Evolutionary conservation across 2,888 invertebrate genomes (phyloP).

Genomic region (Eupithecia vulgata): DNA sequence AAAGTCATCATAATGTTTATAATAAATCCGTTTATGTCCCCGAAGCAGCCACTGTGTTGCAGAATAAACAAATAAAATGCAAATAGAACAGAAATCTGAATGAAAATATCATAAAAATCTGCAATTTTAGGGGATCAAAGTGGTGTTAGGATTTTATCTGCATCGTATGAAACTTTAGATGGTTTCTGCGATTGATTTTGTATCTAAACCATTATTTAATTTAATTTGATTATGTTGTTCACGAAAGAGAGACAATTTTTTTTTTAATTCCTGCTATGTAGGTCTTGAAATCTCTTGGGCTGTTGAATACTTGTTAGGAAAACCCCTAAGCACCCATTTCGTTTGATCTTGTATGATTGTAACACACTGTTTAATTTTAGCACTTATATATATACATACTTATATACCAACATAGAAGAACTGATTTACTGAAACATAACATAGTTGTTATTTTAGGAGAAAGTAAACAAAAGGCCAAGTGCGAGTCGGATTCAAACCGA

Average conservation of each 20-base stretch:
- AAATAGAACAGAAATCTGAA: constrained; percentile 36
- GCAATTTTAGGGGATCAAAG: not conserved
- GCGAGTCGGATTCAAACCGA: not conserved
- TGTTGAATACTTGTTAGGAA: not conserved
- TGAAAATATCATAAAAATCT: constrained; percentile 6
- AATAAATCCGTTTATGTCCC: constrained; percentile 45
- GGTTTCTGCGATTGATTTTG: not conserved
- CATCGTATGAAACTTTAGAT: not conserved
- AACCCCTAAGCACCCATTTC: not conserved
- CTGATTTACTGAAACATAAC: not conserved
- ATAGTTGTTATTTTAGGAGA: not conserved
- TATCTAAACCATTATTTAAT: not conserved
- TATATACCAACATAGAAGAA: no score
- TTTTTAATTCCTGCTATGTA: not conserved
- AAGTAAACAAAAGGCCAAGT: not conserved
- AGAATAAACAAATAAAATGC: constrained; percentile 42
- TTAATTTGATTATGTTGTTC: no score
- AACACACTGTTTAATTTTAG: not conserved
- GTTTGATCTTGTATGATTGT: not conserved
- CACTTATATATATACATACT: no score
- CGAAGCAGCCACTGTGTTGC: constrained; percentile 39
- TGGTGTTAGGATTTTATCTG: not conserved
- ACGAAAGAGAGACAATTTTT: not conserved
- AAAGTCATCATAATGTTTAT: constrained; percentile 37
- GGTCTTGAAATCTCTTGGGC: not conserved